Evolutionary conservation across 2,797 vertebrate species (phyloP).

Genomic region (Vespertilio murinus): DNA sequence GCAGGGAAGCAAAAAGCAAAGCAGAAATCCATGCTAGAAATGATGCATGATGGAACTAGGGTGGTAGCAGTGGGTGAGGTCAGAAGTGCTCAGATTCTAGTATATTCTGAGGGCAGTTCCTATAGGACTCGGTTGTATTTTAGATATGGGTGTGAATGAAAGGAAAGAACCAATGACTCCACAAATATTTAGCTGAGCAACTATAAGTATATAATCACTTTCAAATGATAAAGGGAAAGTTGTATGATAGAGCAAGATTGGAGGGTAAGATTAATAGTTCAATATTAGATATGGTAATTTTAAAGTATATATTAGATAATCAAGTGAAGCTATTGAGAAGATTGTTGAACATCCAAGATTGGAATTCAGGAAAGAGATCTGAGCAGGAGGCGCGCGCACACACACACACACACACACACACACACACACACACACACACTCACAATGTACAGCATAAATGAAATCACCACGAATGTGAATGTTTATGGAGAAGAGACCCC

Average conservation of each 20-base stretch:
- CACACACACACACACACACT: background rate
- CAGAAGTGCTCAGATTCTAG: background rate
- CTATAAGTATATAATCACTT: background rate
- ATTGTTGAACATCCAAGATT: background rate
- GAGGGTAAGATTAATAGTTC: background rate
- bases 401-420: background rate
- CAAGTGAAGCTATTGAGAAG: background rate
- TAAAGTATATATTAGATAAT: background rate
- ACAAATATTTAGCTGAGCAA: background rate
- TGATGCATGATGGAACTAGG: background rate
- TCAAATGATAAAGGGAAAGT: background rate
- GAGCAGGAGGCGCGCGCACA: background rate
- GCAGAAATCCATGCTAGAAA: background rate
- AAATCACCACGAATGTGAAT: background rate
- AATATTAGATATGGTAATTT: background rate
- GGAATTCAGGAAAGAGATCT: background rate
- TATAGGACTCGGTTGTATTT: background rate
- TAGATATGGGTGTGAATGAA: background rate
- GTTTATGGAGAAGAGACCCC: background rate
- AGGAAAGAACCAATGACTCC: background rate
- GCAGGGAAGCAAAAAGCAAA: background rate
- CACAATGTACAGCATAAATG: background rate
- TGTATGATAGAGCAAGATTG: background rate
- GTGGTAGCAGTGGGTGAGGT: background rate
- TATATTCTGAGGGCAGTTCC: background rate